Conservation (phyloP, 2,113 vertebrate species). For the Galbula dea region DNA sequence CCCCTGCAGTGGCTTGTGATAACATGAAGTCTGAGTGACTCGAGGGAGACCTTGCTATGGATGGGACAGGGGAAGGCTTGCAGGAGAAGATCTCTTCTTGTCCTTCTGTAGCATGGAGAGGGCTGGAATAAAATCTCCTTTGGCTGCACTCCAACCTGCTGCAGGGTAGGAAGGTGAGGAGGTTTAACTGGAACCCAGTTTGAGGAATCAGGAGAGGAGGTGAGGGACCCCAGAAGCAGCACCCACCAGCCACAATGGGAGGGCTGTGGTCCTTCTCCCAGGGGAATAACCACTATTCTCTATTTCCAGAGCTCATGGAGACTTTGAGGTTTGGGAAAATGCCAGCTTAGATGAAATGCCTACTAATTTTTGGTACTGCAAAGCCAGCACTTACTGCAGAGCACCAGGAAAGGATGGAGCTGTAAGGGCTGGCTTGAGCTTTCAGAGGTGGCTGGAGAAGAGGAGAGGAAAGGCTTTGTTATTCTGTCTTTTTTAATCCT, state of each 20-base stretch:
- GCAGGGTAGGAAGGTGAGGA: accelerated
- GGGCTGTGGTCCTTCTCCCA: background rate
- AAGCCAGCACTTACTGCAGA: accelerated
- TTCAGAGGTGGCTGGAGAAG: background rate
- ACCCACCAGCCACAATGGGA: accelerated
- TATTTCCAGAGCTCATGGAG: background rate
- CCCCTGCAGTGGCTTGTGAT: background rate
- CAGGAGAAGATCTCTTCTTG: background rate
- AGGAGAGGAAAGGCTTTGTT: background rate
- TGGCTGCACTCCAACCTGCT: background rate
- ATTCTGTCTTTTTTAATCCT: background rate
- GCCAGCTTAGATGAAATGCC: background rate
- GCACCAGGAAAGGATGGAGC: accelerated
- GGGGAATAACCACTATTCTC: background rate
- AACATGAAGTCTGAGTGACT: accelerated
- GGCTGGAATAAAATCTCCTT: background rate
- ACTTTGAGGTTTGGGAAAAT: background rate
- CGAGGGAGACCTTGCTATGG: background rate
- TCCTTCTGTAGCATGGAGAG: accelerated
- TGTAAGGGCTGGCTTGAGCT: background rate
- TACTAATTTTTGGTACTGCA: background rate
- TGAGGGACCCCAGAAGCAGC: background rate
- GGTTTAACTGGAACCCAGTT: accelerated
- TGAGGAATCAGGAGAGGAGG: background rate
- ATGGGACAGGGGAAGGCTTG: accelerated